Evolutionary conservation across 2,888 invertebrate species (phyloP), one percentile per base, ranked within the genome.

Genomic region (Ophion slaviceki): DNA sequence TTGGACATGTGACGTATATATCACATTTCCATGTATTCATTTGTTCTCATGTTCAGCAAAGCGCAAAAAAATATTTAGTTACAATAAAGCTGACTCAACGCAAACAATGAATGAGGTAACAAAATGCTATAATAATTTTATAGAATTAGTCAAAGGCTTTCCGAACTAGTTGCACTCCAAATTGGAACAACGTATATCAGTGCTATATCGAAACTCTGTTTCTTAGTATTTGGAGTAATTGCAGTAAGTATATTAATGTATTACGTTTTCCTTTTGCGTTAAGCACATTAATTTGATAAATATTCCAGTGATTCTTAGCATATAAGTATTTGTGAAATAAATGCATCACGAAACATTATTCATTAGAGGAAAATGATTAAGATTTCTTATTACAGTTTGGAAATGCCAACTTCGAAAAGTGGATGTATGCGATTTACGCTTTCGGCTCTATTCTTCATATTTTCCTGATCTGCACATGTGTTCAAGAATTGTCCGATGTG

Each of bases 121-220:
- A 53, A 53, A 53, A 17, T 17, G 14, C 5, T 3, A 1, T n/a
- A 36, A 62, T 57, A 17, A 64, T 74, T 40, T 57, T 77, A 5
- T 59, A 86, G 84, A 80, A 78, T 76, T 24, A 79, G 80, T 47
- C 85, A 66, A 78, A 82, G 79, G 40, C 76, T 90, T 47, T 89
- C 70, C 32, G 71, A 83, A 59, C 45, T 92, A 11, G 72, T 90
- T 2, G 83, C 89, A 6, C 40, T 89, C 2, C 89, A 89, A 74
- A 80, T 90, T 11, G 86, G 81, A 8, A 3, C 88, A 11, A 76
- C 89, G 5, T 90, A 90, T 59, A 57, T 89, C 20, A 88, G 87
- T 67, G 88, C 80, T n/a, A 88, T 91, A n/a, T 86, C 89, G 20
- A 87, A 89, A 24, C 89, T 91, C 67, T 90, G 90, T 40, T 91